Evolutionary conservation across 2,797 vertebrate species (phyloP).

Genomic region (Rhabdomys pumilio): DNA sequence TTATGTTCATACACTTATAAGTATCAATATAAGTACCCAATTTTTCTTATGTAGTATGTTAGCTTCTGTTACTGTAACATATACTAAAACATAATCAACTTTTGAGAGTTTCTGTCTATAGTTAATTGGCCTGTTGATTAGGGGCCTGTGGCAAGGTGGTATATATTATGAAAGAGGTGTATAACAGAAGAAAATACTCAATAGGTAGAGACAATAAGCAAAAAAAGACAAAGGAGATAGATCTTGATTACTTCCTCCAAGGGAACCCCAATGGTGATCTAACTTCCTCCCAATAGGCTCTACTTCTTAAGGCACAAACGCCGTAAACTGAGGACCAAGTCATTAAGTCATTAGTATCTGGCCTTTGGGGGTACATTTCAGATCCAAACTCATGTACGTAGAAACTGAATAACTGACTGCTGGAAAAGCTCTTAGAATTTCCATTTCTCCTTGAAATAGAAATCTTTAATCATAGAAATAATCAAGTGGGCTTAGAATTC

Average conservation of each 20-base stretch:
- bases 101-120: not conserved
- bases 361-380: not conserved
- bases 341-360: not conserved
- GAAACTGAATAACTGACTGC: slow-evolving; percentile 27
- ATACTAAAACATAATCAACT: not conserved
- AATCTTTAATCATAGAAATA: slow-evolving; percentile 70
- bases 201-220: not conserved
- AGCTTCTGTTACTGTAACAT: not conserved
- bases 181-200: not conserved
- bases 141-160: not conserved
- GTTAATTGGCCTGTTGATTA: not conserved
- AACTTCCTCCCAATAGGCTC: not conserved
- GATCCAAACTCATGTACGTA: not conserved
- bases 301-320: not conserved
- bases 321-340: too few relatives aligned
- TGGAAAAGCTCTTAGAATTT: slow-evolving; percentile 56
- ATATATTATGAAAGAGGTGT: not conserved
- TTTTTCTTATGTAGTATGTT: not conserved
- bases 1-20: not conserved
- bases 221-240: not conserved
- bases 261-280: too few relatives aligned
- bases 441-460: slow-evolving; percentile 64
- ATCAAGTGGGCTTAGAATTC: slow-evolving; percentile 42
- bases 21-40: not conserved
- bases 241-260: too few relatives aligned